Conservation (phyloP, 1,140 invertebrate species). For the Mya arenaria region DNA sequence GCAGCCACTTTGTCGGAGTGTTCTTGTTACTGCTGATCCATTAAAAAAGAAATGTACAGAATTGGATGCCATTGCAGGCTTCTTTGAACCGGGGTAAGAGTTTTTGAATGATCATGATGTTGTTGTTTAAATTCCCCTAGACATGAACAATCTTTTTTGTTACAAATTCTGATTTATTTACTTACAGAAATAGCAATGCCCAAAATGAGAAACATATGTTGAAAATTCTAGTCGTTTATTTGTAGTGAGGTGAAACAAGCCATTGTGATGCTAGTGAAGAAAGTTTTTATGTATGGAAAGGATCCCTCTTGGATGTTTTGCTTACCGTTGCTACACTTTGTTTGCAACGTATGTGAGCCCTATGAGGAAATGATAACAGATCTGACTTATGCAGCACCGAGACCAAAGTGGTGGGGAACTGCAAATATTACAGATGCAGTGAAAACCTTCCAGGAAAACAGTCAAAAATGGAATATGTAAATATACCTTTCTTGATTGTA, state of each 20-base stretch:
- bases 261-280: neutral
- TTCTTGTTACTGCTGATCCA: neutral
- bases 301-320: neutral
- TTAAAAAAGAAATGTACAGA: neutral
- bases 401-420: slow-evolving; percentile 32
- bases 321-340: slow-evolving; percentile 26
- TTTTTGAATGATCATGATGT: no score
- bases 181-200: no score
- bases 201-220: no score
- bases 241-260: neutral
- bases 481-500: neutral
- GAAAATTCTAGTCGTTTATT: neutral
- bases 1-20: neutral
- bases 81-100: neutral
- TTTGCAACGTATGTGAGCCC: slow-evolving; percentile 3
- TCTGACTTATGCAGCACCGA: neutral
- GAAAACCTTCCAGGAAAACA: neutral
- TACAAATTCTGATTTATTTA: no score
- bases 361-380: neutral
- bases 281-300: neutral
- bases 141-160: neutral
- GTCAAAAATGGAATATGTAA: neutral
- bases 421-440: neutral
- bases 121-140: no score
- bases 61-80: neutral